Conservation (phyloP, 2,888 invertebrate species). For the Coremacera marginata region DNA sequence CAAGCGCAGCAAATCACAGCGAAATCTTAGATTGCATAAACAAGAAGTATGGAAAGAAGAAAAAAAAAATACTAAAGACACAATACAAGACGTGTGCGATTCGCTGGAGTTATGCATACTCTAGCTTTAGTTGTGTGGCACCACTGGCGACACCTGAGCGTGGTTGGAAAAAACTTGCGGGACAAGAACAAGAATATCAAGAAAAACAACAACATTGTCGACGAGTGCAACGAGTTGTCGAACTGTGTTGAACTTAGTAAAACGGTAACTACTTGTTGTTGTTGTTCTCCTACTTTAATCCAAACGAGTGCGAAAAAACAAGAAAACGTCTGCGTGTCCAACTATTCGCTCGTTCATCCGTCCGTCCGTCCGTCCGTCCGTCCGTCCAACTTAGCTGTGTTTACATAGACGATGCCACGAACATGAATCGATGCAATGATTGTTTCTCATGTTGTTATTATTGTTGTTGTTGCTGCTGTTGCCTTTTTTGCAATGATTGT, state of each 20-base stretch:
- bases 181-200: conserved; percentile 29
- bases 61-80: neutral
- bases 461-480: conserved; percentile 1
- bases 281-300: conserved; percentile 6
- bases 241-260: conserved; percentile 36
- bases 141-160: conserved; percentile 26
- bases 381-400: neutral
- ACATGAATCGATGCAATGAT: conserved; percentile 2
- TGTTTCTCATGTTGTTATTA: neutral
- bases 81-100: neutral
- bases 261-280: conserved; percentile 37
- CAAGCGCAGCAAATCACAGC: neutral
- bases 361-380: conserved; percentile 24
- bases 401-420: conserved; percentile 9
- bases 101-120: neutral
- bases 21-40: neutral
- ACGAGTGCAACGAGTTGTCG: conserved; percentile 24
- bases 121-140: conserved; percentile 2
- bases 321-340: conserved; percentile 40
- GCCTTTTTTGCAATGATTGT: neutral
- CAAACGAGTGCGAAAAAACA: neutral
- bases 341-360: conserved; percentile 48
- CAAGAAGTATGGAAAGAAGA: neutral
- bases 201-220: conserved; percentile 29
- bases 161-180: conserved; percentile 2